These are phyloP conservation scores for Speoplatyrhinus poulsoni DNA, from an alignment of 2,113 vertebrate genomes.

Conservation along the genomic window DNA sequence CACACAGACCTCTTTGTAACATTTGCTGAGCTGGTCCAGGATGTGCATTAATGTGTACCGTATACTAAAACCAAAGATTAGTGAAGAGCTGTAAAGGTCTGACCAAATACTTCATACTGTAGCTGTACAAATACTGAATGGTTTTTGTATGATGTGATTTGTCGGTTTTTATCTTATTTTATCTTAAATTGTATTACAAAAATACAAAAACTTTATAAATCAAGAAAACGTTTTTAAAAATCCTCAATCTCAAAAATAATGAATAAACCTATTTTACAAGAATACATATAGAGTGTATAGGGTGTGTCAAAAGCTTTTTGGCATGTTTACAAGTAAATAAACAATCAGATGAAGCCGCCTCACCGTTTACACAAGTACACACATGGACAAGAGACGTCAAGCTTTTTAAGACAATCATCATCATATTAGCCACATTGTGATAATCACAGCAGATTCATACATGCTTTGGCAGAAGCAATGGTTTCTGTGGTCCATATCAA, in stretches of 20 bases:
- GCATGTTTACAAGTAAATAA: conserved; percentile 5
- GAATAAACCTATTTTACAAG: not conserved
- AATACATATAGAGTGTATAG: not conserved
- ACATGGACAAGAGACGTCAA: not conserved
- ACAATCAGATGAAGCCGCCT: conserved; percentile 26
- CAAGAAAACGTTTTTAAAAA: not conserved
- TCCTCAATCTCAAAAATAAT: not conserved
- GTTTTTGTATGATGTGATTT: conserved; percentile 17
- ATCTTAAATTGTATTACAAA: not conserved
- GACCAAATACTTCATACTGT: conserved; percentile 12
- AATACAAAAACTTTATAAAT: too few species aligned
- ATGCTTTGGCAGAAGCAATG: conserved; percentile 20
- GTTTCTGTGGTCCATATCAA: conserved; percentile 5
- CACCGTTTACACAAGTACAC: conserved; percentile 12
- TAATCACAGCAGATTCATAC: conserved; percentile 49
- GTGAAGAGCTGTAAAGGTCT: conserved; percentile 30
- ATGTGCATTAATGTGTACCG: conserved; percentile 45
- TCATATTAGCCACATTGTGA: conserved; percentile 42
- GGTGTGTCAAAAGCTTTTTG: conserved; percentile 29
- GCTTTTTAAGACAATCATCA: conserved; percentile 51
- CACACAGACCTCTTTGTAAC: conserved; percentile 59
- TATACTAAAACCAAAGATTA: conserved; percentile 51
- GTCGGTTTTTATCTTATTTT: not conserved
- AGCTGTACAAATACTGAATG: conserved; percentile 1
- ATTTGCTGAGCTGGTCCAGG: conserved; percentile 39